Evolutionary conservation across 2,888 invertebrate genomes (phyloP), one percentile per base, ranked within the genome.

Genomic region (Allophyes oxyacanthae): DNA sequence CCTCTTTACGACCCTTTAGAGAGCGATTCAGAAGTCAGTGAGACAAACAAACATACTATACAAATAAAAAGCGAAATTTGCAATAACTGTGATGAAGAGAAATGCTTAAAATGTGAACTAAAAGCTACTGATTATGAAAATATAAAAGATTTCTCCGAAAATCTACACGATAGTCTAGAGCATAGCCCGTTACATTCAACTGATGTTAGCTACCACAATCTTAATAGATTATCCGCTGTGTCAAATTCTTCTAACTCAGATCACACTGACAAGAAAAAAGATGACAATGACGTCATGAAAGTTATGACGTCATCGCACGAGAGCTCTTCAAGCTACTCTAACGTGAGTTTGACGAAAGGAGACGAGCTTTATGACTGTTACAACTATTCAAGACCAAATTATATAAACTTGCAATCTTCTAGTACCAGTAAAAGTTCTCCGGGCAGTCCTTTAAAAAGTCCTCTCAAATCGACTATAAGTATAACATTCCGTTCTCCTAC

Each of bases 401-500:
- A 94, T 72, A 92, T 94, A 8, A 93, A 94, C 59, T 58, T 94
- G 15, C 89, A 90, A 15, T 92, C 94, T 0, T 90, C 92, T 4
- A 91, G 90, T 20, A 91, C 89, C 0, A 91, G 90, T 0, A 93
- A 92, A 74, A 90, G 91, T 42, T 91, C 93, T 0, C 92, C 92
- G 0, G 90, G 89, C 0, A 86, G 88, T 1, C 94, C 94, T 0
- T 72, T 92, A 8, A 92, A 93, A 76, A 95, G 95, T 76, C 96
- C 96, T 0, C 84, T 96, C 0, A 95, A 96, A 78, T 96, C 96
- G 1, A 96, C 96, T 0, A 96, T 96, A 20, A 96, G 96, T 85
- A 96, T 96, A 7, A 96, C 96, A 1, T 96, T 96, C 80, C 92
- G 96, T 79, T 96, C 96, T 3, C 96, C 96, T 0, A 94, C 92